These are phyloP conservation scores for Drosophila phalerata DNA, from an alignment of 2,888 invertebrate genomes.

Conservation along the genomic window DNA sequence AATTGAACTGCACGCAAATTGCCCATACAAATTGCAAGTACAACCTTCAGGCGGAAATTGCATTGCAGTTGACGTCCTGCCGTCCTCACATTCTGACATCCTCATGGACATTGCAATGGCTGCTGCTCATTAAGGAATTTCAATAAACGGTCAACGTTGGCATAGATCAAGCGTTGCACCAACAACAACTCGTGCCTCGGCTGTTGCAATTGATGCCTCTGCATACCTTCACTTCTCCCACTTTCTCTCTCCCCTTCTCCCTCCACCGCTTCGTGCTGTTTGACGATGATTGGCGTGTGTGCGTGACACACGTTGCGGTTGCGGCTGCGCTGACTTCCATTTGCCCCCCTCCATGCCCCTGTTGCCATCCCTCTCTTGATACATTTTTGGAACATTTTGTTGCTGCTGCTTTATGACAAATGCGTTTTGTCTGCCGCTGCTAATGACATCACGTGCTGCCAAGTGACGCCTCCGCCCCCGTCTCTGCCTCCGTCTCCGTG, in stretches of 20 bases:
- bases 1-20: conserved; percentile 71
- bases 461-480: conserved; percentile 11
- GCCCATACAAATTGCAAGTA: conserved; percentile 42
- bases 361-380: background rate
- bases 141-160: conserved; percentile 65
- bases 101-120: conserved; percentile 18
- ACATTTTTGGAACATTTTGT: conserved; percentile 47
- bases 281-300: conserved; percentile 72
- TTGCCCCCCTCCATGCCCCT: background rate
- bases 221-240: background rate
- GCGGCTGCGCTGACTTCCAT: conserved; percentile 49
- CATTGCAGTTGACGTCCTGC: conserved; percentile 52
- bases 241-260: background rate
- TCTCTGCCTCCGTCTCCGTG: too few species aligned
- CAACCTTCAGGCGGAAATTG: conserved; percentile 62
- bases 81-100: background rate
- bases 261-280: conserved; percentile 1
- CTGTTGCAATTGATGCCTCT: conserved; percentile 45
- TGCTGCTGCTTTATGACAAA: conserved; percentile 66
- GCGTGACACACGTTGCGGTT: conserved; percentile 67
- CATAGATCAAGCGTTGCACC: conserved; percentile 57
- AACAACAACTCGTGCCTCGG: background rate
- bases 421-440: conserved; percentile 62
- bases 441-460: conserved; percentile 79
- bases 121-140: conserved; percentile 75